phyloP scores from a whole-genome alignment of 2,113 vertebrate genomes.

The Sclerurus mexicanus region DNA sequence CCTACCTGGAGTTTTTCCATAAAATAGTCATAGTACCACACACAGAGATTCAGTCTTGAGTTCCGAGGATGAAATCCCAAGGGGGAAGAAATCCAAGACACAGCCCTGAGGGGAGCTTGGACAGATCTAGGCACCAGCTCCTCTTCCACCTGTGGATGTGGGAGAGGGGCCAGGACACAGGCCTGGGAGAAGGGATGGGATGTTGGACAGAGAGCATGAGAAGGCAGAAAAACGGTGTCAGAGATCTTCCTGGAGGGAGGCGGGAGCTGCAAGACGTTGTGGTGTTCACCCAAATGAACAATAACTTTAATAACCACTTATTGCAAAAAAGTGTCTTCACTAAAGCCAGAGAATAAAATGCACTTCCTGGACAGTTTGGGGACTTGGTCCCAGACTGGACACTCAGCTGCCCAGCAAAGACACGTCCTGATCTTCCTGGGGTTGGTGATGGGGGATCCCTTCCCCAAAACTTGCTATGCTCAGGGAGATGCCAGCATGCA shows the following conservation, averaged over 20 bases:
- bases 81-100: not conserved
- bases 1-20: not conserved
- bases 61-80: not conserved
- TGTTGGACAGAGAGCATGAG: not conserved
- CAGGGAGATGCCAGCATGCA: not conserved
- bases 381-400: not conserved
- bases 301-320: not conserved
- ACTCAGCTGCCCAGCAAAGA: not conserved
- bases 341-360: not conserved
- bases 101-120: not conserved
- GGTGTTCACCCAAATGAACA: not conserved
- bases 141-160: not conserved
- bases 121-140: not conserved
- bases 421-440: fast-evolving
- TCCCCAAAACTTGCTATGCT: not conserved
- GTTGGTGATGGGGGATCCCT: too few relatives aligned
- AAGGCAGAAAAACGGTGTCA: not conserved
- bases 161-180: not conserved
- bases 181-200: not conserved
- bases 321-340: not conserved
- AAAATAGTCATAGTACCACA: fast-evolving
- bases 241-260: not conserved
- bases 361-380: not conserved
- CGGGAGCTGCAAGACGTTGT: not conserved
- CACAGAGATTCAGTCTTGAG: not conserved